These are phyloP conservation scores for Drosophila mimetica DNA, from an alignment of 2,888 invertebrate genomes.

Conservation along the genomic window DNA sequence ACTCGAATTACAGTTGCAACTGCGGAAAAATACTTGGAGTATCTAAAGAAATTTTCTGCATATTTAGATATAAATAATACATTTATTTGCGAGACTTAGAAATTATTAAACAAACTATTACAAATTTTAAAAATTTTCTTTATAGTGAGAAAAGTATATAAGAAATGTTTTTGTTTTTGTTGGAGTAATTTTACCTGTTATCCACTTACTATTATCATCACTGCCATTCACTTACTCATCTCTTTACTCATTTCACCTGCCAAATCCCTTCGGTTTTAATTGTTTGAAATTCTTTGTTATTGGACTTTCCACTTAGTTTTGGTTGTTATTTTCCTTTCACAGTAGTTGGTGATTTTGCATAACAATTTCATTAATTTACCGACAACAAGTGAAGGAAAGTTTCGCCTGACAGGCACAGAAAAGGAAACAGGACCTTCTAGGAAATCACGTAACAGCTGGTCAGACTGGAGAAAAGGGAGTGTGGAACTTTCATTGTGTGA, in stretches of 20 bases:
- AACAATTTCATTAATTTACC: constrained; percentile 77
- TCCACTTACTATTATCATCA: neutral
- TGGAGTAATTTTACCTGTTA: neutral
- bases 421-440: constrained; percentile 8
- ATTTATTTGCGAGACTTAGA: neutral
- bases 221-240: no score
- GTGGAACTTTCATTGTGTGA: constrained; percentile 56
- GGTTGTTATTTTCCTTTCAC: constrained; percentile 29
- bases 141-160: no score
- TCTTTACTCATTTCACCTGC: constrained; percentile 13
- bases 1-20: constrained; percentile 22
- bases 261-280: constrained; percentile 45
- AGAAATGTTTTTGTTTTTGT: no score
- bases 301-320: constrained; percentile 21
- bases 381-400: constrained; percentile 30
- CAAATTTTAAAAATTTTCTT: no score
- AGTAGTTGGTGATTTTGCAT: constrained; percentile 74
- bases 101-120: no score
- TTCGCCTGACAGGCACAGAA: constrained; percentile 49
- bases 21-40: neutral
- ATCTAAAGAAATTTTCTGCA: constrained; percentile 7
- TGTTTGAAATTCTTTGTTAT: constrained; percentile 47
- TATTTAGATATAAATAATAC: neutral
- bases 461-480: constrained; percentile 17
- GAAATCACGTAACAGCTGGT: constrained; percentile 13